Evolutionary conservation across 1,140 invertebrate genomes (phyloP).

Genomic region (Saccostrea glomerata): DNA sequence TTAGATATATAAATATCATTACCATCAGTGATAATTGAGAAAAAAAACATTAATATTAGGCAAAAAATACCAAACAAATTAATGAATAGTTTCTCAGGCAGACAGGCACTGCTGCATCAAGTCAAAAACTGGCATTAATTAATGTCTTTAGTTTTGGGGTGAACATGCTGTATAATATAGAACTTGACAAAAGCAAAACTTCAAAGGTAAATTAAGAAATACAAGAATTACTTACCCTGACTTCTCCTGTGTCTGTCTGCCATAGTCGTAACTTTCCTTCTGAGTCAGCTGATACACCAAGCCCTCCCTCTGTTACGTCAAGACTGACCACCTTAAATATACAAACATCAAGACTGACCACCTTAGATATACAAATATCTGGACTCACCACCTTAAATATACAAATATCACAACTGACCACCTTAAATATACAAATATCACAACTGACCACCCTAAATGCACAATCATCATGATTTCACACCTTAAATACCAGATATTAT

Average conservation of each 20-base stretch:
- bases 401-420: constrained; percentile 66
- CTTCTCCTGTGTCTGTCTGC: constrained; percentile 82
- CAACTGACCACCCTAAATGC: neutral
- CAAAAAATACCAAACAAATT: too few species aligned
- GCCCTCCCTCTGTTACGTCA: constrained; percentile 82
- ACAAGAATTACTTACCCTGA: constrained; percentile 76
- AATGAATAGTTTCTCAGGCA: too few species aligned
- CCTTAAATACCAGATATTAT: neutral
- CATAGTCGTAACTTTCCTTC: constrained; percentile 83
- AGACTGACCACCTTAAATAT: constrained; percentile 80
- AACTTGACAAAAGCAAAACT: too few species aligned
- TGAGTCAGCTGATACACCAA: constrained; percentile 83
- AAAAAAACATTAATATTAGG: too few species aligned
- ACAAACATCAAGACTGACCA: neutral
- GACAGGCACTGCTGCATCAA: too few species aligned
- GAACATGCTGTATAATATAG: too few species aligned
- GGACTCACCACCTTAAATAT: neutral
- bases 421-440: constrained; percentile 63
- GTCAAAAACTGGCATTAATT: too few species aligned
- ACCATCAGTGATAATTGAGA: too few species aligned
- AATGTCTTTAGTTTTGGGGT: too few species aligned
- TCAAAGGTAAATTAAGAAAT: neutral
- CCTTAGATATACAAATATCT: neutral
- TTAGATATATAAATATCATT: too few species aligned
- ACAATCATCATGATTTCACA: neutral